Evolutionary conservation across 2,797 vertebrate species (phyloP), one percentile per base, ranked within the genome.

Genomic region (Diglossa cyanea): DNA sequence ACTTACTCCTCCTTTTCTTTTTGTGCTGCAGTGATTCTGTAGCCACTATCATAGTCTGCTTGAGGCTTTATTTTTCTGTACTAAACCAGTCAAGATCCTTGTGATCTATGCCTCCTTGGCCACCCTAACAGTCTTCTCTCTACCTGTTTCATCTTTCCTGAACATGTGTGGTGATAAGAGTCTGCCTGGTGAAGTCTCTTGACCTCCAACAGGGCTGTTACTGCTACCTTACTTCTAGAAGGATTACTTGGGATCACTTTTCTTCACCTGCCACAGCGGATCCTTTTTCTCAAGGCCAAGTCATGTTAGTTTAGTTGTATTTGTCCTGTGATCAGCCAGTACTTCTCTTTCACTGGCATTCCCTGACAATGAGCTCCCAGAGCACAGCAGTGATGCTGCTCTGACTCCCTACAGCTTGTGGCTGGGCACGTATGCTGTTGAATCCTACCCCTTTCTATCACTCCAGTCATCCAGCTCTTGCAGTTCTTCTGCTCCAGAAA

Each of bases 361-460:
- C 40, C 61, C 31, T 60, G 51, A 45, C 4, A 6, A 17, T 2
- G 24, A 70, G 11, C 15, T 80, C 21, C 9, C 25, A 62, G 55
- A 57, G 53, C 51, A 62, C 10, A 24, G 67, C 65, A 80, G 67
- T 0, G 0, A 42, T 68, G 42, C 30, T 72, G 39, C 65, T 74
- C 40, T 1, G 6, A 60, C 45, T 88, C 21, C 45, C 68, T 40
- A 30, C 8, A 51, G 17, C 31, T 50, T 75, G 53, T 2, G 3
- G 19, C 5, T 21, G 3, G 30, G 19, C n/a, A 42, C 0, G 0
- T 24, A 10, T 45, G n/a, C 61, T 78, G 0, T 39, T 77, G 68
- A 93, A 71, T 83, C 35, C 40, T 33, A 63, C 28, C 31, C 18
- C 17, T 60, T 79, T 77, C 60, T 67, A 0, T 33, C 37, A 50